Conservation (phyloP, 2,113 vertebrate genomes). For the Leucosticte australis region DNA sequence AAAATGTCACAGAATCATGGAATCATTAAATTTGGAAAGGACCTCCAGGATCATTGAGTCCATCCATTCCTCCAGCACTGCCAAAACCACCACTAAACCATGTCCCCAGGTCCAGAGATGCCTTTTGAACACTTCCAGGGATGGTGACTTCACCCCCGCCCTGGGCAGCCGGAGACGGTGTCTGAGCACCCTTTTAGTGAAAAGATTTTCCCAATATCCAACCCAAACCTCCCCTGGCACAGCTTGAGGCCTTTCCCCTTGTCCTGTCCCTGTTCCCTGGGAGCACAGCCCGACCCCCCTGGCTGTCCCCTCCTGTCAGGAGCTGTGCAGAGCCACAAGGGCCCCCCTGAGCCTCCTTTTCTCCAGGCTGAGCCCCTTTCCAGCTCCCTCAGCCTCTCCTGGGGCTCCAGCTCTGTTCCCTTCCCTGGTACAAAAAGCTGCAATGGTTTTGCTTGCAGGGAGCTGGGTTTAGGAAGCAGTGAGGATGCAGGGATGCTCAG, state of each 20-base stretch:
- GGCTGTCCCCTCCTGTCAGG: neutral
- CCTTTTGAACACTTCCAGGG: neutral
- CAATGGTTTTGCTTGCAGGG: fast-evolving
- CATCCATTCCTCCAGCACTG: neutral
- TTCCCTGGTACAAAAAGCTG: neutral
- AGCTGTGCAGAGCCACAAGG: neutral
- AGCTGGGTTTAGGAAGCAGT: neutral
- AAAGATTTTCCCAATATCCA: neutral
- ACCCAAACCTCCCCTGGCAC: fast-evolving
- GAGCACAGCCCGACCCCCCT: fast-evolving
- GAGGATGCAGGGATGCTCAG: neutral
- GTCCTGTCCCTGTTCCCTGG: neutral
- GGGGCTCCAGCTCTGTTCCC: neutral
- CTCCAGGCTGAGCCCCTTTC: neutral
- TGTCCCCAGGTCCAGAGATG: neutral
- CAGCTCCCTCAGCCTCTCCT: neutral
- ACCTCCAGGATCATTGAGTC: neutral
- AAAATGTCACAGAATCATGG: neutral
- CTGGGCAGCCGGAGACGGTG: neutral
- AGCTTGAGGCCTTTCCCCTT: fast-evolving
- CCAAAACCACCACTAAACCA: neutral
- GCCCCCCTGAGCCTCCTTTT: neutral
- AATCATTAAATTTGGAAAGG: neutral
- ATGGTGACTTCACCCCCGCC: neutral
- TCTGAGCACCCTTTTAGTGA: neutral